A percentile compares a stretch with the other conserved stretches of the same genome.
Conservation (phyloP, 2,797 vertebrate species). For the Heteromormyrus szaboi region DNA sequence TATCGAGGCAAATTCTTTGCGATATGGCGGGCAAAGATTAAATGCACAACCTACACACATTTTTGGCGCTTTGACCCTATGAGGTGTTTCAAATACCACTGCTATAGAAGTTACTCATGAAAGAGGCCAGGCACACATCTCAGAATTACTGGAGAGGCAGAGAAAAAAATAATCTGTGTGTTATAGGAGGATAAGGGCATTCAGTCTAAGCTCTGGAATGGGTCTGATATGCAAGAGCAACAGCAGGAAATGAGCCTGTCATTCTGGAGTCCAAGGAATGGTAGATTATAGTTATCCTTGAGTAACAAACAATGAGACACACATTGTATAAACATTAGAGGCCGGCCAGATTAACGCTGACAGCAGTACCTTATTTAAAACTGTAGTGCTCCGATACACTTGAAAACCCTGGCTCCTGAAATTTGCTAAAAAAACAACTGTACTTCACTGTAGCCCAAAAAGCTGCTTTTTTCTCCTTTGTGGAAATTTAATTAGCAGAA, state of each 20-base stretch:
- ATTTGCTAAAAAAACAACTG: background rate
- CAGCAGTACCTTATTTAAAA: background rate
- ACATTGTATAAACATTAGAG: background rate
- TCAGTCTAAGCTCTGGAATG: background rate
- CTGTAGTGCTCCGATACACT: background rate
- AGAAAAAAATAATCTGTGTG: background rate
- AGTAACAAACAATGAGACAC: background rate
- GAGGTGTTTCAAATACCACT: background rate
- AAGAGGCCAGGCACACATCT: background rate
- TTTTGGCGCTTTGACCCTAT: background rate
- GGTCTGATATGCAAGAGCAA: background rate
- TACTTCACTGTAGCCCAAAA: background rate
- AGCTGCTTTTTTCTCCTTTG: background rate
- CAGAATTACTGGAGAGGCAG: background rate
- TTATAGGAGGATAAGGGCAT: background rate
- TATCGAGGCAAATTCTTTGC: background rate
- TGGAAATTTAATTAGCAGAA: conserved; percentile 17
- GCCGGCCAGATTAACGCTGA: background rate
- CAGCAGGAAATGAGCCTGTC: background rate
- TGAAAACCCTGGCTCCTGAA: background rate
- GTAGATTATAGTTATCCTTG: conserved; percentile 9
- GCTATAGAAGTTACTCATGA: background rate
- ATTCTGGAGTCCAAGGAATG: background rate
- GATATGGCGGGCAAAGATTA: background rate
- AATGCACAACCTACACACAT: background rate